phyloP scores from a whole-genome alignment of 2,888 invertebrate species.

The Homarus gammarus region DNA sequence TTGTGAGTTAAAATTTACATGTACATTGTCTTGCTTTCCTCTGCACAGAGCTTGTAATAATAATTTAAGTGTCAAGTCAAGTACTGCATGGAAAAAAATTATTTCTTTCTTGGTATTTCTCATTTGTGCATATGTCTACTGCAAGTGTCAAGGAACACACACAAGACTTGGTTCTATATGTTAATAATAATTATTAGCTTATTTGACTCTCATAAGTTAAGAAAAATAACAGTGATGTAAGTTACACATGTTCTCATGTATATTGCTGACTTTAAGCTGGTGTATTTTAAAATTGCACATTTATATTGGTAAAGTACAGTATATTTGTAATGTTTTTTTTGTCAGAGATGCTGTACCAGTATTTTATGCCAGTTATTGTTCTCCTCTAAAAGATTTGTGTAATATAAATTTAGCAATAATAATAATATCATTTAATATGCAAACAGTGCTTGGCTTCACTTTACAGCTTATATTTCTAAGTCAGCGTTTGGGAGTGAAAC shows the following conservation, averaged over 20 bases:
- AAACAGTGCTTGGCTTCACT: background rate
- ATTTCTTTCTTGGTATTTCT: background rate
- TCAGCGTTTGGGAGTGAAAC: background rate
- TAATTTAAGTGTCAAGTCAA: background rate
- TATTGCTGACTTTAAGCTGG: background rate
- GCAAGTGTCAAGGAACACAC: too few relatives aligned
- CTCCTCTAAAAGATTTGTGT: background rate
- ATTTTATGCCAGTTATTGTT: background rate
- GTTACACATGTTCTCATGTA: background rate
- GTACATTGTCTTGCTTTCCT: background rate
- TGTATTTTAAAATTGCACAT: background rate
- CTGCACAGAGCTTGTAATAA: background rate
- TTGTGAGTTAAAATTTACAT: background rate
- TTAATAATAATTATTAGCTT: background rate
- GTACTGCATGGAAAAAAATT: background rate
- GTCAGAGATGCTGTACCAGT: background rate
- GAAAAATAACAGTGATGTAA: background rate
- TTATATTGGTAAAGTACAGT: background rate
- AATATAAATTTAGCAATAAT: conserved; percentile 2
- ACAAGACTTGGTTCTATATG: background rate
- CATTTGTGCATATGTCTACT: background rate
- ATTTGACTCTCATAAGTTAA: background rate
- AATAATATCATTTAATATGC: conserved; percentile 14
- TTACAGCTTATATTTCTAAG: background rate
- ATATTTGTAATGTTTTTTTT: background rate